These are phyloP conservation scores for Lutraria rhynchaena DNA, from an alignment of 1,140 invertebrate species.

Conservation along the genomic window DNA sequence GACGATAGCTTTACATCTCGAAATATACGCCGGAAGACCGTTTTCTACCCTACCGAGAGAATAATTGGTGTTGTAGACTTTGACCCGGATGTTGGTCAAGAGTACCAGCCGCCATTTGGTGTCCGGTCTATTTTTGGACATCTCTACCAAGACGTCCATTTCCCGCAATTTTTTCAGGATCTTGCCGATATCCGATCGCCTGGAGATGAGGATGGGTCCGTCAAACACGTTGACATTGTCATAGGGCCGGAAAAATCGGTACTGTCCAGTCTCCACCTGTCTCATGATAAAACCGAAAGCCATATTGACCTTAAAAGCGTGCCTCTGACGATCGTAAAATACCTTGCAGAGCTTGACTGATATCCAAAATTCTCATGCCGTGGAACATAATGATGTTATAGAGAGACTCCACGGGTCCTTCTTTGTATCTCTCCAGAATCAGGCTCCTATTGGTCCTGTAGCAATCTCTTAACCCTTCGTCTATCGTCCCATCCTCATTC, in stretches of 20 bases:
- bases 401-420: neutral
- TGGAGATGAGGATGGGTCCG: neutral
- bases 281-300: slow-evolving; percentile 17
- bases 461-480: slow-evolving; percentile 14
- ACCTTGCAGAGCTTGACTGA: neutral
- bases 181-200: neutral
- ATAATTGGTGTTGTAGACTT: neutral
- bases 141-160: slow-evolving; percentile 3
- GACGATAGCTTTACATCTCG: neutral
- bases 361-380: neutral
- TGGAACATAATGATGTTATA: neutral
- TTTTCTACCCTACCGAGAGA: neutral
- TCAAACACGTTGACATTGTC: slow-evolving; percentile 28
- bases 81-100: slow-evolving; percentile 21
- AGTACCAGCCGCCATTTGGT: slow-evolving; percentile 18
- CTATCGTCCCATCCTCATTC: neutral
- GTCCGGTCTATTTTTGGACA: neutral
- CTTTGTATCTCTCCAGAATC: slow-evolving; percentile 26
- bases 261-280: slow-evolving; percentile 5
- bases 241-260: slow-evolving; percentile 18
- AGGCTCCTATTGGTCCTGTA: slow-evolving; percentile 4
- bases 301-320: slow-evolving; percentile 7
- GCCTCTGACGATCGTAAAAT: neutral
- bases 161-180: neutral
- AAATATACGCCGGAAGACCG: slow-evolving; percentile 2